A percentile compares a stretch with the other conserved stretches of the same genome.
Evolutionary conservation across 2,888 invertebrate species (phyloP).

Genomic region (Pyralis farinalis): DNA sequence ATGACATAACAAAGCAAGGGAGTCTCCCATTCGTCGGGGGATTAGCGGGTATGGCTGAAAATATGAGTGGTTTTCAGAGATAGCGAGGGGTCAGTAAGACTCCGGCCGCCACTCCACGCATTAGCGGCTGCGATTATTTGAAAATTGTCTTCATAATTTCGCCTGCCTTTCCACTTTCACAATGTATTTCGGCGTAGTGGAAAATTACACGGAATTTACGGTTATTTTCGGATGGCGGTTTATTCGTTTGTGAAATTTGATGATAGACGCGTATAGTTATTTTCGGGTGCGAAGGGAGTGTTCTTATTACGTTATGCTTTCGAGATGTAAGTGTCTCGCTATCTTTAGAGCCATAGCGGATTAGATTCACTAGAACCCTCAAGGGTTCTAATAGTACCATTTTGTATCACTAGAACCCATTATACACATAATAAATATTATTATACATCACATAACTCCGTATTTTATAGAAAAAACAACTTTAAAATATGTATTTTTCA

Average conservation of each 20-base stretch:
- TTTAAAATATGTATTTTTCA: too few species aligned
- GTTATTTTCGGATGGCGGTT: background rate
- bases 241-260: background rate
- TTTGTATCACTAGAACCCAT: too few species aligned
- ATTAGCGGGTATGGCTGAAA: slow-evolving; percentile 35
- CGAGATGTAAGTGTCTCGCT: too few species aligned
- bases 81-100: slow-evolving; percentile 34
- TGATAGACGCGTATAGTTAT: background rate
- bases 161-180: background rate
- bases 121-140: slow-evolving; percentile 21
- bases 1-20: too few species aligned
- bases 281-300: too few species aligned
- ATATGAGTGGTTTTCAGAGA: slow-evolving; percentile 46
- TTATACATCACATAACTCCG: too few species aligned
- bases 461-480: too few species aligned
- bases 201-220: slow-evolving; percentile 1
- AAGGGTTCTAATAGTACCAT: too few species aligned
- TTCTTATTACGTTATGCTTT: too few species aligned
- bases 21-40: slow-evolving; percentile 13
- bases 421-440: too few species aligned
- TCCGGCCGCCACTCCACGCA: slow-evolving; percentile 9
- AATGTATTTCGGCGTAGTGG: background rate
- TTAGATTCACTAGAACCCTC: too few species aligned
- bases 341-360: too few species aligned
- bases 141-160: background rate